Base-by-base conservation (phyloP, 2,888 invertebrate species). In the Leptura quadrifasciata region DNA sequence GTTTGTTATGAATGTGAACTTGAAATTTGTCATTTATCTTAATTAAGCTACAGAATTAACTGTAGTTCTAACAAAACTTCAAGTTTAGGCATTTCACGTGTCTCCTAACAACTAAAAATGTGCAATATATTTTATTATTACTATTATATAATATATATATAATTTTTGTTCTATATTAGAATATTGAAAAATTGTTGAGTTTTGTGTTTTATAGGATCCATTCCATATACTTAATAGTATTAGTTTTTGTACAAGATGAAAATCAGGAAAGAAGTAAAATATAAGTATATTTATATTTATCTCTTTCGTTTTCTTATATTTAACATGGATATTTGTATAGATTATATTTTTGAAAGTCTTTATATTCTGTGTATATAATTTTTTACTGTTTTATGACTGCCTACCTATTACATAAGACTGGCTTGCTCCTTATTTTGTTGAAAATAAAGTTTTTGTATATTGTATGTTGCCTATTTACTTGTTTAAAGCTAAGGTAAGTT, bases 261-360 rank as follows among this genome's bases (percentile, higher is more conserved):
- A n/a, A 47, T 47, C n/a, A n/a, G 47, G 47, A 47, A n/a, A n/a
- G n/a, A n/a, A 47, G 47, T 47, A 47, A n/a, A n/a, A 31, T 31
- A 31, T 31, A 31, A 5, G 27, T 31, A 24, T 31, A n/a, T n/a
- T n/a, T 47, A n/a, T 47, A n/a, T 47, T 47, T n/a, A 12, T 47
- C 12, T 10, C 2, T 39, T 39, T 39, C 39, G 2, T 39, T 39
- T 12, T 39, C 0, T 39, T 39, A 39, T 1, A 39, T 39, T 39
- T 12, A 39, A 3, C 10, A 12, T 39, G 12, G 12, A 12, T 39
- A 39, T 39, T 12, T 39, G 12, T 39, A 31, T 31, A 31, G 8
- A 31, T 31, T 31, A 31, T 4, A 31, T 31, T 31, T 31, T 31
- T 31, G 27, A 39, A 39, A 39, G 10, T 2, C 12, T 6, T 39